Base-by-base conservation (phyloP, 2,888 invertebrate genomes). In the Ophioninae sp. region DNA sequence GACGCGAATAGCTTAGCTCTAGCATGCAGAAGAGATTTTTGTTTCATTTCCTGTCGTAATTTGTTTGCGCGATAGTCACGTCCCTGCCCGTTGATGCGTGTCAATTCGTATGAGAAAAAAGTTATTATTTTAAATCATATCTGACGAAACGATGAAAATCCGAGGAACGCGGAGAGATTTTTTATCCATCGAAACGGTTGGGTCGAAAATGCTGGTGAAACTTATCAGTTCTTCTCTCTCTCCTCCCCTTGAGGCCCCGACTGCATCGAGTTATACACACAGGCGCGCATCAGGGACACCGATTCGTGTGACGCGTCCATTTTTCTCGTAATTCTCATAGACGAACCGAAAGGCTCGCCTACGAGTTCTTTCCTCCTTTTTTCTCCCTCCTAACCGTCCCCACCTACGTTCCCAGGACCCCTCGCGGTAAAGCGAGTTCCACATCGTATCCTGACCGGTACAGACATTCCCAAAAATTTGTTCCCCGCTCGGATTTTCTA, bases 401-500 rank as follows among this genome's bases (percentile, higher is more conserved):
- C 63, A 23, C 59, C 10, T 61, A 22, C 41, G 30, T 17, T n/a
- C 67, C 58, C 71, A 56, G 75, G 72, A 30, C 30, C 73, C 63
- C 51, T 44, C 64, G n/a, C 39, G 72, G 76, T 83, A 58, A 74
- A 83, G 68, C 64, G 77, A 23, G 69, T 73, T 79, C 44, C 72
- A 68, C 77, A 23, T 63, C 80, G 75, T 64, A 56, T 80, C 76
- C 80, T 80, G 69, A 83, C 80, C 83, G 83, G 80, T 83, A 83
- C 80, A 83, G 77, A 80, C 83, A 8, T 7, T 22, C 6, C 10
- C 9, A 77, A 80, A 58, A 83, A 23, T 77, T 67, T 39, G 22
- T 6, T 63, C 30, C n/a, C 2, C 9, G 20, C n/a, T n/a, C 22
- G 22, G 39, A 20, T 61, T 59, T 39, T 58, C 20, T 72, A 39